Conservation (phyloP, 1,140 invertebrate species). For the Schlechtendalia chinensis region DNA sequence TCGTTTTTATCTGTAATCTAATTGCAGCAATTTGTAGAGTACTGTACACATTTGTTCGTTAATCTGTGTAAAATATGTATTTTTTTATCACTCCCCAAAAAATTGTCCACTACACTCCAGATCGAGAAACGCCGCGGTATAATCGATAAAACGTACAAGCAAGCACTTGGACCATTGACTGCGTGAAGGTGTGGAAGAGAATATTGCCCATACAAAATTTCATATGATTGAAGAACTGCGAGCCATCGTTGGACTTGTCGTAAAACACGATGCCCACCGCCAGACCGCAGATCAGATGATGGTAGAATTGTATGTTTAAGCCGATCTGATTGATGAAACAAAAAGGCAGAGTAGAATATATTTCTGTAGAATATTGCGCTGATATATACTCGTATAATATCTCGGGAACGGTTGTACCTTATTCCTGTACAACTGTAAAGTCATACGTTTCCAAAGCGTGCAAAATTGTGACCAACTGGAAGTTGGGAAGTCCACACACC, state of each 20-base stretch:
- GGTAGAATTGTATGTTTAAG: slow-evolving; percentile 62
- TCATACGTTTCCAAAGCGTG: slow-evolving; percentile 55
- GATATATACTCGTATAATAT: neutral
- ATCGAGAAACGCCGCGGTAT: too few species aligned
- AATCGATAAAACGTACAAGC: slow-evolving; percentile 53
- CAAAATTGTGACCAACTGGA: slow-evolving; percentile 56
- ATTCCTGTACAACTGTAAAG: slow-evolving; percentile 56
- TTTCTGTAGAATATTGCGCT: neutral
- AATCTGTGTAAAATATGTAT: too few species aligned
- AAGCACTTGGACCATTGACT: slow-evolving; percentile 64
- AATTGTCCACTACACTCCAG: too few species aligned
- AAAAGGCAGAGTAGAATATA: neutral
- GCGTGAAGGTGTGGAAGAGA: slow-evolving; percentile 66
- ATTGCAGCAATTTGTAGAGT: too few species aligned
- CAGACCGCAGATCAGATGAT: slow-evolving; percentile 63
- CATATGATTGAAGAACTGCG: slow-evolving; percentile 66
- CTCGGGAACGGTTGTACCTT: slow-evolving; percentile 51
- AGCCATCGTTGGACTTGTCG: slow-evolving; percentile 63
- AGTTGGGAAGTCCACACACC: slow-evolving; percentile 52
- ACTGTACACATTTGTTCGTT: too few species aligned
- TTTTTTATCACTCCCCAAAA: too few species aligned
- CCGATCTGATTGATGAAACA: slow-evolving; percentile 55
- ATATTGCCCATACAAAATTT: slow-evolving; percentile 66
- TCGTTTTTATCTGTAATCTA: too few species aligned
- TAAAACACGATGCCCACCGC: slow-evolving; percentile 63